A percentile compares a stretch with the other conserved stretches of the same genome.
phyloP scores from a whole-genome alignment of 2,113 vertebrate species.

The Aspidoscelis tigris region DNA sequence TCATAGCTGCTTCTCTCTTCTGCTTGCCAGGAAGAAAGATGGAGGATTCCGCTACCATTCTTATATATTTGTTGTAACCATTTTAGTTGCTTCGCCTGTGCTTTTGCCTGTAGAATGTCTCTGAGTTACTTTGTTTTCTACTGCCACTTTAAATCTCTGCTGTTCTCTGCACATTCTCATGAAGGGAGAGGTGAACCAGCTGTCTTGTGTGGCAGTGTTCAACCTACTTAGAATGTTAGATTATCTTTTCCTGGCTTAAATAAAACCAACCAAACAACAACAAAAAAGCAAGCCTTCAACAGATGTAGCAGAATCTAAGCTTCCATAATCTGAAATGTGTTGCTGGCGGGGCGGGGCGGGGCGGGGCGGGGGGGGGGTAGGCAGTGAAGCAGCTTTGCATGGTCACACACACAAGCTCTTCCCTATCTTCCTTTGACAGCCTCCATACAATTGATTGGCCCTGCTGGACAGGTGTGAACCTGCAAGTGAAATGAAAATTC shows the following conservation, averaged over 20 bases:
- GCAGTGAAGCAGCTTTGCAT: not conserved
- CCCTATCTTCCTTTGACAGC: not conserved
- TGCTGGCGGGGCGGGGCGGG: not conserved
- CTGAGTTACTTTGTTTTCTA: not conserved
- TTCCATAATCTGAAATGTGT: slow-evolving; percentile 23
- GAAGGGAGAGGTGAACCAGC: not conserved
- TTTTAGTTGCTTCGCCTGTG: slow-evolving; percentile 3
- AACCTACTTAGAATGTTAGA: not conserved
- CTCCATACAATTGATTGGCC: rapidly evolving
- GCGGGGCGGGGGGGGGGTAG: not conserved
- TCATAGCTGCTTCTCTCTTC: not conserved
- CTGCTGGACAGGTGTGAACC: not conserved
- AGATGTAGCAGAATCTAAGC: slow-evolving; percentile 23
- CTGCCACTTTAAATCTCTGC: slow-evolving; percentile 10
- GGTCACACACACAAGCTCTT: not conserved
- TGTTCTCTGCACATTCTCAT: not conserved
- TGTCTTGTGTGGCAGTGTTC: slow-evolving; percentile 8
- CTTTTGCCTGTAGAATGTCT: slow-evolving; percentile 5
- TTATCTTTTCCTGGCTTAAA: not conserved
- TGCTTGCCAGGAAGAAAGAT: not conserved
- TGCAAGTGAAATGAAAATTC: not conserved
- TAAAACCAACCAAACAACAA: slow-evolving; percentile 12
- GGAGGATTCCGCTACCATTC: not conserved
- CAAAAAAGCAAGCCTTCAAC: slow-evolving; percentile 18
- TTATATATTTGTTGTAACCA: not conserved